Percentiles rank a stretch among this genome's conserved stretches.
Evolutionary conservation across 2,113 vertebrate genomes (phyloP).

Genomic region (Sebastes schlegelii): DNA sequence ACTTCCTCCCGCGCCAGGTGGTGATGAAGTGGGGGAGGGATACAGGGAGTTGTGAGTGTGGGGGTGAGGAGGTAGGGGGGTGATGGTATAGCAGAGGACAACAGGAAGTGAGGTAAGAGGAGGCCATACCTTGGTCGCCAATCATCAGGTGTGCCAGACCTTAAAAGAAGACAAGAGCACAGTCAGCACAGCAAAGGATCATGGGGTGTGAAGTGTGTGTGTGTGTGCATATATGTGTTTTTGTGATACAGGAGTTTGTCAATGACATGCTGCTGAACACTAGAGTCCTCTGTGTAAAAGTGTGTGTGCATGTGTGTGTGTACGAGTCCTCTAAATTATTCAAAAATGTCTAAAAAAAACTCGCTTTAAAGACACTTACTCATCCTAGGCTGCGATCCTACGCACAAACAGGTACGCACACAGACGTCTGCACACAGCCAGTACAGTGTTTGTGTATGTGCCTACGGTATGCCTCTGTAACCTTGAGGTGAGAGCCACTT

Average conservation of each 20-base stretch:
- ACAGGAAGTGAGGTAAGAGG: constrained; percentile 94
- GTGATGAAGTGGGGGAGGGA: constrained; percentile 68
- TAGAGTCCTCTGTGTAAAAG: constrained; percentile 31
- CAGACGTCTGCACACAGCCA: constrained; percentile 53
- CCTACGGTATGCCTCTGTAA: constrained; percentile 40
- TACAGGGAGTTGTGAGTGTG: constrained; percentile 58
- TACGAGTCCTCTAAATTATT: constrained; percentile 44
- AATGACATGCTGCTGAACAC: constrained; percentile 84
- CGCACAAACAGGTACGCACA: constrained; percentile 62
- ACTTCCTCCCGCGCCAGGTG: constrained; percentile 74
- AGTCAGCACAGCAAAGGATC: constrained; percentile 99
- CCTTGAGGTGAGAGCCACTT: constrained; percentile 55
- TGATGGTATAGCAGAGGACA: constrained; percentile 80
- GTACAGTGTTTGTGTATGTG: constrained; percentile 18
- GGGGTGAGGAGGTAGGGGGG: constrained; percentile 60
- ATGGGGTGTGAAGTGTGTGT: constrained; percentile 85
- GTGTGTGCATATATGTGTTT: constrained; percentile 82
- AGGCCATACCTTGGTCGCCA: constrained; percentile 99
- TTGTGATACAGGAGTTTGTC: constrained; percentile 88
- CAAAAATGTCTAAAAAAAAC: constrained; percentile 28
- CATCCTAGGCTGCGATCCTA: constrained; percentile 64
- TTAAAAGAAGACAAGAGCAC: constrained; percentile 99
- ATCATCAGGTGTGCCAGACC: constrained; percentile 99
- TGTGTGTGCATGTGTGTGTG: constrained; percentile 30
- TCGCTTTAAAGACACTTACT: constrained; percentile 62